Evolutionary conservation across 2,797 vertebrate genomes (phyloP).

Genomic region (Oreochromis grahami): DNA sequence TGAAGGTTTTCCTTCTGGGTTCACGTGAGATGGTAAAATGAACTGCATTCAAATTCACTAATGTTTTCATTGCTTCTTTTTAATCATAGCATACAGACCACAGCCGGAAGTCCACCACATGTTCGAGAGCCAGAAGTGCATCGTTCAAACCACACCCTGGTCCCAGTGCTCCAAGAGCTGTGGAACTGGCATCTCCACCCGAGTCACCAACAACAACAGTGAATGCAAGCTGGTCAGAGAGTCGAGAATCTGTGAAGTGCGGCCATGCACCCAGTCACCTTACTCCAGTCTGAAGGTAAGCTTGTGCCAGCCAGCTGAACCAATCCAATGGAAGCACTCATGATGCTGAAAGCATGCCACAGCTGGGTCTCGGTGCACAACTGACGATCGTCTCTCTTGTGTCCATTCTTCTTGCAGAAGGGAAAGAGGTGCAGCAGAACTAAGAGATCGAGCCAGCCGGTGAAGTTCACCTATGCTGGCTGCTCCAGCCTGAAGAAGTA

Average conservation of each 20-base stretch:
- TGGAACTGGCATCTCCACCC: conserved; percentile 92
- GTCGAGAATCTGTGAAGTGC: conserved; percentile 93
- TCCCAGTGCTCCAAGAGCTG: conserved; percentile 97
- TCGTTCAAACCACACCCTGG: conserved; percentile 96
- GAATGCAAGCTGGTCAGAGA: conserved; percentile 95
- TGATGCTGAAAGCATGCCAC: not conserved
- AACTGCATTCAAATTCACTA: not conserved
- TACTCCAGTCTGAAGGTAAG: conserved; percentile 92
- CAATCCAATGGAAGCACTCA: not conserved
- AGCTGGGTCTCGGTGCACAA: not conserved
- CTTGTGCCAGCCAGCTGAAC: not conserved
- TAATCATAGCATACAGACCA: conserved; percentile 81
- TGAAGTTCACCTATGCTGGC: conserved; percentile 89
- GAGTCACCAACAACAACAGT: conserved; percentile 92
- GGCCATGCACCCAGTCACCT: conserved; percentile 88
- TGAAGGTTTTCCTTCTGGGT: not conserved
- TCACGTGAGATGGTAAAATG: not conserved
- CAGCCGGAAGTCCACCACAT: conserved; percentile 83
- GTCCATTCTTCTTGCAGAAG: conserved; percentile 77
- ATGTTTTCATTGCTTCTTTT: conserved; percentile 14
- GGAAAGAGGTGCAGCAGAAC: conserved; percentile 97
- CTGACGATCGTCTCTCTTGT: conserved; percentile 17
- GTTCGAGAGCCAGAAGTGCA: conserved; percentile 89
- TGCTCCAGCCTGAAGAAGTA: conserved; percentile 95
- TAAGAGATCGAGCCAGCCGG: conserved; percentile 84